Percentiles rank a stretch among this genome's conserved stretches.
Conservation (phyloP, 2,797 vertebrate species). For the Poecilia wingei region DNA sequence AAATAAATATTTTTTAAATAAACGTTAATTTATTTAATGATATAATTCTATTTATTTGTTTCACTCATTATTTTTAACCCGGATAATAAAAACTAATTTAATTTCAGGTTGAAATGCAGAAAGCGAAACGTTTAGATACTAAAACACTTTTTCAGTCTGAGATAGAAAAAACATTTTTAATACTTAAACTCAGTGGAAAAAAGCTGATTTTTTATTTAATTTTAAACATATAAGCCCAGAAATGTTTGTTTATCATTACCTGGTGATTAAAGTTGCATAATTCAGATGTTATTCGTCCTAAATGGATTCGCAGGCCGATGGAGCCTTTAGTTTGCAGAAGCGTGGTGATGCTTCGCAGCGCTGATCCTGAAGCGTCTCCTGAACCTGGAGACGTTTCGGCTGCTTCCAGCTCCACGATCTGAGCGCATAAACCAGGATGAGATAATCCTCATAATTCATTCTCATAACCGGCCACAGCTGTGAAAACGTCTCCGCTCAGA, state of each 20-base stretch:
- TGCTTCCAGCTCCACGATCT: conserved; percentile 43
- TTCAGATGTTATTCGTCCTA: background rate
- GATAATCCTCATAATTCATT: conserved; percentile 62
- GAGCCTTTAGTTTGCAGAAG: conserved; percentile 5
- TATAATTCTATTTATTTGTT: background rate
- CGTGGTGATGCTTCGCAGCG: conserved; percentile 52
- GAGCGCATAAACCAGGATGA: conserved; percentile 44
- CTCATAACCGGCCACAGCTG: conserved; percentile 66
- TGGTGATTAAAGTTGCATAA: background rate
- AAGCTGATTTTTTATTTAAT: background rate
- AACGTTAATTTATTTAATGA: background rate
- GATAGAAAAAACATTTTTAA: background rate
- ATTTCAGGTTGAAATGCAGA: background rate
- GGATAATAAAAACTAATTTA: no score
- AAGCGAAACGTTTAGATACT: background rate
- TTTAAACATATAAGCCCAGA: background rate
- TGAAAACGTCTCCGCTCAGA: conserved; percentile 64
- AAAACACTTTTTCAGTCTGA: background rate
- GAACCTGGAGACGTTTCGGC: background rate
- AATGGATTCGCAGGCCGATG: conserved; percentile 9
- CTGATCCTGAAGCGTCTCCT: conserved; percentile 26
- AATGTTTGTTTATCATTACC: background rate
- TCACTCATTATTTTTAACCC: background rate
- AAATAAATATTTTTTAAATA: no score
- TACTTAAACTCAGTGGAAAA: background rate